A percentile compares a stretch with the other conserved stretches of the same genome.
phyloP scores from a whole-genome alignment of 1,140 invertebrate species.

The Antheraea pernyi region DNA sequence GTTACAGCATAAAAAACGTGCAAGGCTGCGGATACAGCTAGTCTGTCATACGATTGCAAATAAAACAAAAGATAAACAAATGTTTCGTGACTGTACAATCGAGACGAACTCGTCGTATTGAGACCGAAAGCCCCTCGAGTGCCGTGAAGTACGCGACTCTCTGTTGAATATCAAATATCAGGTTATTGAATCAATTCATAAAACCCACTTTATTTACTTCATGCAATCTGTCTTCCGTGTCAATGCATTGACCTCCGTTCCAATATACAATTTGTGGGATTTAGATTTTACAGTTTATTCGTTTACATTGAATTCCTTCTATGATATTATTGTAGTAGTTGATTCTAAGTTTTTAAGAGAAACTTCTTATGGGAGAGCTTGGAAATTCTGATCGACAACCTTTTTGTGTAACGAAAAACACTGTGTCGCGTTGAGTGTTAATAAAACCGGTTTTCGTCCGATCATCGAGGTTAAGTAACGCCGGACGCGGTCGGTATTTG shows the following conservation, averaged over 20 bases:
- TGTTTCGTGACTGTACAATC: background rate
- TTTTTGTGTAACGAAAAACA: no score
- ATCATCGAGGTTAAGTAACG: no score
- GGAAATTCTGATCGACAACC: no score
- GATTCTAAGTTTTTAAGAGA: no score
- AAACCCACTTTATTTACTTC: background rate
- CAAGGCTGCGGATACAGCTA: no score
- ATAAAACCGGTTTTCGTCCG: no score
- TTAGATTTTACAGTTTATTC: background rate
- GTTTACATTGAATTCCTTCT: no score
- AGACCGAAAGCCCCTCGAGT: background rate
- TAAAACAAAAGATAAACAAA: background rate
- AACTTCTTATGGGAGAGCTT: no score
- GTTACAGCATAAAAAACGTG: no score
- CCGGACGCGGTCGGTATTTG: no score
- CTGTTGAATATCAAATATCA: slow-evolving; percentile 5
- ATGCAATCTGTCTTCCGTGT: background rate
- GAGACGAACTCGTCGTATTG: background rate
- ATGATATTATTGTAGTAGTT: no score
- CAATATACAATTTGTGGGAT: background rate
- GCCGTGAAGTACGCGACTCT: background rate
- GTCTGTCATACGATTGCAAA: background rate
- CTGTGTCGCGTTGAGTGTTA: no score
- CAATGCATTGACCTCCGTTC: background rate
- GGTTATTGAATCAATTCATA: background rate